phyloP scores from a whole-genome alignment of 2,113 vertebrate genomes.

The Sciurus niger region DNA sequence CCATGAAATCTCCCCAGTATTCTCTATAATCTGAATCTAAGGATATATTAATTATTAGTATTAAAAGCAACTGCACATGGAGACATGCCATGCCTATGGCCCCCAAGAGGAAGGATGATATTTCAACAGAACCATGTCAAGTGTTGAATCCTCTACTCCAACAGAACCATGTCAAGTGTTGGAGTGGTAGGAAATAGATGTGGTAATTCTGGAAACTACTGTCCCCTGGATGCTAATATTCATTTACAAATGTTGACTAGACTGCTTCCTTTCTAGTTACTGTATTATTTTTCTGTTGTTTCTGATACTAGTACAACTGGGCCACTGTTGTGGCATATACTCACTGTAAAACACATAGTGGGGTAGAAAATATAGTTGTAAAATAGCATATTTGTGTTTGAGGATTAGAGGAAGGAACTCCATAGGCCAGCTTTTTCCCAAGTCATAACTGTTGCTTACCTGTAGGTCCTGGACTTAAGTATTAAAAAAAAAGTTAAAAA shows the following conservation, averaged over 20 bases:
- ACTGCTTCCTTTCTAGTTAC: background rate
- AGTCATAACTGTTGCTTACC: background rate
- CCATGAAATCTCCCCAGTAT: too few relatives aligned
- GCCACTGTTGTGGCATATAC: background rate
- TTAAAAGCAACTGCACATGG: too few relatives aligned
- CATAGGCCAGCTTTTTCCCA: background rate
- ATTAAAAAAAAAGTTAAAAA: constrained; percentile 34
- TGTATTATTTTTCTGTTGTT: constrained; percentile 43
- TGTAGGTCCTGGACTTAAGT: background rate
- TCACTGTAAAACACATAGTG: background rate
- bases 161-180: too few relatives aligned
- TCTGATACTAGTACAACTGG: background rate
- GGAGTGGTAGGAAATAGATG: too few relatives aligned
- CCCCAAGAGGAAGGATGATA: too few relatives aligned
- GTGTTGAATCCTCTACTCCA: too few relatives aligned
- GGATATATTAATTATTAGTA: too few relatives aligned
- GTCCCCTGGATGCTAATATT: background rate
- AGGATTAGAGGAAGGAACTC: background rate
- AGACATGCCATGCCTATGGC: too few relatives aligned
- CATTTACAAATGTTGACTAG: background rate
- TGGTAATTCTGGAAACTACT: background rate
- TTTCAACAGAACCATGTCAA: too few relatives aligned
- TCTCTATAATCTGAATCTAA: too few relatives aligned
- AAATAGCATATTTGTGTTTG: background rate
- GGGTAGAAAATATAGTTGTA: background rate